A percentile compares a stretch with the other conserved stretches of the same genome.
phyloP scores from a whole-genome alignment of 2,113 vertebrate species.

The Caretta caretta region DNA sequence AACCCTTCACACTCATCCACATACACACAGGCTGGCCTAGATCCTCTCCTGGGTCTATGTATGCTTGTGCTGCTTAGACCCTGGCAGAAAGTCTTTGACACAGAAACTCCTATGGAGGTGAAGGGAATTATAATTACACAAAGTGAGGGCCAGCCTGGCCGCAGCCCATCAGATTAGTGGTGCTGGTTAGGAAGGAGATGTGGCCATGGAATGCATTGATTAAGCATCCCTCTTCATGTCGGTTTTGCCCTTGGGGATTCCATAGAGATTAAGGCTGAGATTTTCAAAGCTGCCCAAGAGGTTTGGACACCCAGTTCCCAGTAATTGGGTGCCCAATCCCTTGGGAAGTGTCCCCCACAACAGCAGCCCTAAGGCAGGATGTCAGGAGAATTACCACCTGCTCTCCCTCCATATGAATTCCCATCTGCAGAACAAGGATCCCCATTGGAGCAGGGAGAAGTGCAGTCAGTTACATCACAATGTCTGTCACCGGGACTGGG shows the following conservation, averaged over 20 bases:
- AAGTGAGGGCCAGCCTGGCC: background rate
- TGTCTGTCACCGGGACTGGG: background rate
- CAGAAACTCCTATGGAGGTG: background rate
- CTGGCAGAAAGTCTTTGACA: background rate
- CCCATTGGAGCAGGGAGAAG: background rate
- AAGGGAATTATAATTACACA: background rate
- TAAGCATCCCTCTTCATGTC: background rate
- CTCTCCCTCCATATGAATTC: background rate
- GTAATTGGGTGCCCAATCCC: background rate
- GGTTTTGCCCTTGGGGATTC: background rate
- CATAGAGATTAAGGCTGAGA: background rate
- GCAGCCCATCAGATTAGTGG: background rate
- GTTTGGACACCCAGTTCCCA: background rate
- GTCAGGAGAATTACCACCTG: background rate
- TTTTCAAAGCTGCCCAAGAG: background rate
- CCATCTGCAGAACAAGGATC: background rate
- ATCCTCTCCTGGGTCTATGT: background rate
- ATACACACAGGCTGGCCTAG: background rate
- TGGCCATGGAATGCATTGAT: background rate
- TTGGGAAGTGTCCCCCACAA: background rate
- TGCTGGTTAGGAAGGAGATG: background rate
- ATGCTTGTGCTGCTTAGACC: background rate
- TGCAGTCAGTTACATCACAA: background rate
- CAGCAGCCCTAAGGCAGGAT: background rate
- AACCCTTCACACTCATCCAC: background rate